Evolutionary conservation across 30 jellyfish, hydroid and myxozoan species (phyloP), one percentile per base, ranked within the genome.

Genomic region (Pseudorhiza aurosa): DNA sequence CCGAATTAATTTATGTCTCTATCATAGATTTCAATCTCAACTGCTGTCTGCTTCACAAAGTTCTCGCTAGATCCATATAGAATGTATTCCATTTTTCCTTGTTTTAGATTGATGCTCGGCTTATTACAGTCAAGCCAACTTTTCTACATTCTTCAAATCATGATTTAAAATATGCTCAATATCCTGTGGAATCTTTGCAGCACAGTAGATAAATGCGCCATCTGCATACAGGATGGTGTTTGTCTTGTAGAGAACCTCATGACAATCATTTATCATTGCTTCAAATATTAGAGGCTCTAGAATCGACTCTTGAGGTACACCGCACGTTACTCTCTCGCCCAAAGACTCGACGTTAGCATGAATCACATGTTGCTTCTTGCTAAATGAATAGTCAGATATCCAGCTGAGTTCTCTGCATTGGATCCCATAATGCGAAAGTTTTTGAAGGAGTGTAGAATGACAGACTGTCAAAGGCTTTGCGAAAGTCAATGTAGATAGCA

Each of bases 221-320:
- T 68, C 82, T 11, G 82, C 82, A 39, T 68, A 68, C 76, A 68
- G 17, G n/a, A 68, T 12, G 6, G 42, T 42, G 56, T 42, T 42
- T 42, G 56, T 42, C 56, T 33, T 28, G 8, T 6, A 62, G 42
- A 68, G 37, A n/a, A 11, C 25, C 10, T 21, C 30, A 62, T 62
- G 8, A 68, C n/a, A 31, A n/a, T 68, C 82, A 68, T 68, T 68
- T 12, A 68, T 68, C 29, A 68, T 62, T 9, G 24, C 24, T 17
- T 25, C 32, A 68, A n/a, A 68, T 19, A 68, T 75, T 12, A 68
- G 42, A 6, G 77, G 82, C 7, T 76, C 82, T 62, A 68, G 31
- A 28, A 68, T 68, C 9, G 82, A 68, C 8, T 76, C 82, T 68
- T 68, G 82, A 12, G 82, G 82, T 40, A 68, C 82, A 68, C 76